Conservation (phyloP, 2,888 invertebrate genomes). For the Microctonus hyperodae region DNA sequence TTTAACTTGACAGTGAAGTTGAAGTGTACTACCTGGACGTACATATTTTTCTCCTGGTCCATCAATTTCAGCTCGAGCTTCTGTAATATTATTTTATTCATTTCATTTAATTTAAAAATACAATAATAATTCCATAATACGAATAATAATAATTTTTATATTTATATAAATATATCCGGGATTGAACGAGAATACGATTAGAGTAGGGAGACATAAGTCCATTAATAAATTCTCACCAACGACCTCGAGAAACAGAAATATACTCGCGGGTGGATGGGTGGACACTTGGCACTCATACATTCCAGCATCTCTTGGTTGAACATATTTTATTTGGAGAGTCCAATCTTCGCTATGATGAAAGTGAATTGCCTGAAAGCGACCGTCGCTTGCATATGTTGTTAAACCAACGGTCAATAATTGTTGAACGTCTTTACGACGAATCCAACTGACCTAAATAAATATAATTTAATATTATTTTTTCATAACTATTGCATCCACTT, state of each 20-base stretch:
- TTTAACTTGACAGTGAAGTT: constrained; percentile 81
- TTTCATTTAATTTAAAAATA: background rate
- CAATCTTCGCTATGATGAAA: constrained; percentile 91
- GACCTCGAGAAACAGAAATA: constrained; percentile 84
- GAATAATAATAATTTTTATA: background rate
- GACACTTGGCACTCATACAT: constrained; percentile 91
- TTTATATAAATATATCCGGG: background rate
- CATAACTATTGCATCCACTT: background rate
- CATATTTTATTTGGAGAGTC: constrained; percentile 90
- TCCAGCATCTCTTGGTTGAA: constrained; percentile 85
- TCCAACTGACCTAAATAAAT: constrained; percentile 79
- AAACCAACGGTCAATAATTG: constrained; percentile 84
- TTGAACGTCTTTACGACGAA: constrained; percentile 79
- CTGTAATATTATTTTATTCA: constrained; percentile 64
- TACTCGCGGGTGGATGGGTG: constrained; percentile 89
- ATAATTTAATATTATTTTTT: background rate
- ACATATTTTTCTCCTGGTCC: constrained; percentile 87
- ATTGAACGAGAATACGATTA: background rate
- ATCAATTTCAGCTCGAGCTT: constrained; percentile 85
- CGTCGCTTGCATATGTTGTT: constrained; percentile 88
- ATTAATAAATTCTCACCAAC: constrained; percentile 75
- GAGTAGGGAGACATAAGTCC: background rate
- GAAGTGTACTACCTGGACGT: constrained; percentile 83
- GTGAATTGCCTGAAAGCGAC: constrained; percentile 86
- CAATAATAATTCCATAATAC: background rate